phyloP scores from a whole-genome alignment of 2,888 invertebrate genomes.

The Trachelus troglodyta region DNA sequence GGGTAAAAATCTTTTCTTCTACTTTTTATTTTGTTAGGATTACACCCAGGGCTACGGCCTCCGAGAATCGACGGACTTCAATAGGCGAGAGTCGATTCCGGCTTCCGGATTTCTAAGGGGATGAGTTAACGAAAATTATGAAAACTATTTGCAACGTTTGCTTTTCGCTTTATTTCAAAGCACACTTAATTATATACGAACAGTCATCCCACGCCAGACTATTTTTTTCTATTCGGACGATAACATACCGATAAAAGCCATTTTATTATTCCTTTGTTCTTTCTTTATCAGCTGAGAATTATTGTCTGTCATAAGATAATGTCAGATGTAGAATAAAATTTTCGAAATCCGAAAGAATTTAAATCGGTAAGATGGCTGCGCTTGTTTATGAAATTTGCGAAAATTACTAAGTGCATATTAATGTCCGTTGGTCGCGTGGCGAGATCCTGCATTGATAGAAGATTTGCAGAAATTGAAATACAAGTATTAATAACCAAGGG shows the following conservation, averaged over 20 bases:
- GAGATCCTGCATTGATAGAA: conserved; percentile 17
- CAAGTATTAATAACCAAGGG: conserved; percentile 14
- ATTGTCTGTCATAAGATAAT: conserved; percentile 13
- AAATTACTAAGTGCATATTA: conserved; percentile 15
- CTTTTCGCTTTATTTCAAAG: not conserved
- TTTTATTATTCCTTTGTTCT: not conserved
- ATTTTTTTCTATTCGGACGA: not conserved
- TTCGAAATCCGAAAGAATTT: conserved; percentile 13
- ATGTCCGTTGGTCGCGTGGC: conserved; percentile 20
- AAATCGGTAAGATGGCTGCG: conserved; percentile 23
- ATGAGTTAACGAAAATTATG: conserved; percentile 15
- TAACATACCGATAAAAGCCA: not conserved
- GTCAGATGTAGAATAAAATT: conserved; percentile 8
- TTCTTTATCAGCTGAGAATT: not conserved
- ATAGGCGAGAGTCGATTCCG: conserved; percentile 48
- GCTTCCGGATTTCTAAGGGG: conserved; percentile 39
- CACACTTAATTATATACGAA: not conserved
- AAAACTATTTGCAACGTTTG: not conserved
- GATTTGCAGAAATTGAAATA: conserved; percentile 24
- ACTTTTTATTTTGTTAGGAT: conserved; percentile 14
- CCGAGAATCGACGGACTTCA: conserved; percentile 17
- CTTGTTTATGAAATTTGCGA: not conserved
- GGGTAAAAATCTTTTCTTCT: not conserved
- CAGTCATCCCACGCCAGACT: not conserved
- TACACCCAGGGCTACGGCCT: conserved; percentile 22